A percentile compares a stretch with the other conserved stretches of the same genome.
Conservation (phyloP, 2,888 invertebrate species). For the Drosophila demipolita region DNA sequence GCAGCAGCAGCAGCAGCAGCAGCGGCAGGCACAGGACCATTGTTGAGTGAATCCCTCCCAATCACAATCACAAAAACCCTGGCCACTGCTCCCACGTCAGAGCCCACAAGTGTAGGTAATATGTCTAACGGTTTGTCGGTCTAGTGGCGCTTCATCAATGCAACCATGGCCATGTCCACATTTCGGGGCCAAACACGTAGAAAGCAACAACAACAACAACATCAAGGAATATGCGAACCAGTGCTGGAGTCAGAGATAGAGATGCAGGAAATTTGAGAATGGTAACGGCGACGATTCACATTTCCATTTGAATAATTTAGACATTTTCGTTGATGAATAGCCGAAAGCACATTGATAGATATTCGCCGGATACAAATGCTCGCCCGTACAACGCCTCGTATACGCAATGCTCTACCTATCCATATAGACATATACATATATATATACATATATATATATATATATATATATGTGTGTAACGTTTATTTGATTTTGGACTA, state of each 20-base stretch:
- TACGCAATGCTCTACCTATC: constrained; percentile 43
- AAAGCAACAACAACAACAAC: constrained; percentile 41
- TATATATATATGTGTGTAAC: background rate
- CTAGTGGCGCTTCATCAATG: constrained; percentile 77
- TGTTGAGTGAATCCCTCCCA: constrained; percentile 18
- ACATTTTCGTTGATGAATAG: constrained; percentile 82
- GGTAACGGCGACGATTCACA: constrained; percentile 66
- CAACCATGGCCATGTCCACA: constrained; percentile 59
- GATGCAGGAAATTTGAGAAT: constrained; percentile 21
- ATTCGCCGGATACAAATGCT: constrained; percentile 41
- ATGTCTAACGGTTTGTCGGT: constrained; percentile 73
- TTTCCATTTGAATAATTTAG: constrained; percentile 82
- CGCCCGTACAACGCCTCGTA: constrained; percentile 34
- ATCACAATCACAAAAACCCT: background rate
- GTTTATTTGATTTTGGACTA: constrained; percentile 16
- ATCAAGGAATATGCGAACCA: constrained; percentile 18
- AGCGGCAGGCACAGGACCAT: constrained; percentile 23
- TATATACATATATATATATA: background rate
- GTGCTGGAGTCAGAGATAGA: constrained; percentile 5
- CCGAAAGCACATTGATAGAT: constrained; percentile 81
- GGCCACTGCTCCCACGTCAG: background rate
- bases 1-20: constrained; percentile 5
- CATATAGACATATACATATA: background rate
- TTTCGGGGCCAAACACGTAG: constrained; percentile 60
- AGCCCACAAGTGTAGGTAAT: constrained; percentile 50